Base-by-base conservation (phyloP, 2,113 vertebrate species). In the Pomatorhinus ruficollis region DNA sequence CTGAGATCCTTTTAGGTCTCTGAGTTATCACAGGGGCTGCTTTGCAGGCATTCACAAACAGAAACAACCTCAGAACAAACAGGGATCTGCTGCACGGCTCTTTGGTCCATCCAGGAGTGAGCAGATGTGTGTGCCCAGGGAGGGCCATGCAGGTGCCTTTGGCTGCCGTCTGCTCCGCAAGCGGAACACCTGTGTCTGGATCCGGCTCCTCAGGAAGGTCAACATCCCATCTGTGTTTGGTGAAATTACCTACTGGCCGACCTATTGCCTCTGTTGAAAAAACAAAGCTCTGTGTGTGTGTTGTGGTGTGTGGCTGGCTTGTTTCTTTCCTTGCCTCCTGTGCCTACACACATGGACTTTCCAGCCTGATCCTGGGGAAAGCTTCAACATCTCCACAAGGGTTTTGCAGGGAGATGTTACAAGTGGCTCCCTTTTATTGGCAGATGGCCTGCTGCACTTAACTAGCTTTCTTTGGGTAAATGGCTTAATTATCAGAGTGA, bases 1-100 rank as follows among this genome's bases (percentile, higher is more conserved):
- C 35, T 65, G 77, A 82, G 77, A 39, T 42, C 30, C 12, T 64
- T 59, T 13, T 12, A 72, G n/a, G 21, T 47, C 35, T 64, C 30
- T 0, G 6, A 56, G 16, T 65, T 95, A 39, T 28, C 27, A 3
- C 7, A 54, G 6, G 8, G 57, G 4, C 35, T 0, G 0, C 45
- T 71, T 81, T 45, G 35, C 21, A 50, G 40, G 22, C 0, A 0
- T 53, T 90, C 27, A 33, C 27, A 17, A 74, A 27, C 18, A 50
- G 70, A 28, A 93, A 5, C 25, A 45, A 14, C 8, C 54, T 61
- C 0, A 2, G 15, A 40, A 37, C 5, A 0, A 7, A 8, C 25
- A 6, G 35, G 65, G 57, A 72, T 65, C 27, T 59, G 78, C 16
- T 89, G 30, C 0, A 1, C 0, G 1, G 22, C 44, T 40, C 15